Base-by-base conservation (phyloP, 2,797 vertebrate genomes). In the Sarcoramphus papa region DNA sequence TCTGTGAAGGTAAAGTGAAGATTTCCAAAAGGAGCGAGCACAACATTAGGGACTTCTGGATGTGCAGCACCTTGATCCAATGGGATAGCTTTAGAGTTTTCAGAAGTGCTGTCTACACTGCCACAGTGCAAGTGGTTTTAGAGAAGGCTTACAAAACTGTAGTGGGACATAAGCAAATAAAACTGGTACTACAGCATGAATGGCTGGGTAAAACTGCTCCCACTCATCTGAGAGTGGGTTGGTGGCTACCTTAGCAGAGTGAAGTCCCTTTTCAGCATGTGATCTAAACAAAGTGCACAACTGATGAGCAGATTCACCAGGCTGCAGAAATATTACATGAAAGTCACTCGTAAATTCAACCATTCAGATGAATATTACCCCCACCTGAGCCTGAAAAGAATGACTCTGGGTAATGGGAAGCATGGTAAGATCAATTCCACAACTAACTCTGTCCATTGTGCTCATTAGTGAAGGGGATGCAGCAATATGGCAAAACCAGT, bases 401-500 rank as follows among this genome's bases (percentile, higher is more conserved):
- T 12, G 27, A 25, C 24, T 50, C 16, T 57, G 25, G 22, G 40
- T 48, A 72, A 81, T 87, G 51, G 41, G 62, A 91, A 12, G 3
- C 25, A 7, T 14, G 43, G 63, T 92, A 35, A 73, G 43, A 51
- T 57, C 37, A 53, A 1, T 90, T 63, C 20, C 48, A 6, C 59
- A 78, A 22, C 93, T 98, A 90, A 98, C 51, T 75, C 21, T 97
- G 56, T 77, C 67, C 30, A 1, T 67, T 97, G 91, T 98, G 94
- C 75, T 95, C 82, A 76, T 84, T 94, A 99, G 99, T 99, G 95
- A 99, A 99, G 96, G 98, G 98, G 73, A 98, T 86, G 51, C 99
- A 99, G 33, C 95, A 98, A 19, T 99, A 98, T 90, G 97, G 98
- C 96, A 99, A 98, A 43, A 99, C 97, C 85, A 99, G 98, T 0